Evolutionary conservation across 2,113 vertebrate species (phyloP).

Genomic region (Mustela nigripes): DNA sequence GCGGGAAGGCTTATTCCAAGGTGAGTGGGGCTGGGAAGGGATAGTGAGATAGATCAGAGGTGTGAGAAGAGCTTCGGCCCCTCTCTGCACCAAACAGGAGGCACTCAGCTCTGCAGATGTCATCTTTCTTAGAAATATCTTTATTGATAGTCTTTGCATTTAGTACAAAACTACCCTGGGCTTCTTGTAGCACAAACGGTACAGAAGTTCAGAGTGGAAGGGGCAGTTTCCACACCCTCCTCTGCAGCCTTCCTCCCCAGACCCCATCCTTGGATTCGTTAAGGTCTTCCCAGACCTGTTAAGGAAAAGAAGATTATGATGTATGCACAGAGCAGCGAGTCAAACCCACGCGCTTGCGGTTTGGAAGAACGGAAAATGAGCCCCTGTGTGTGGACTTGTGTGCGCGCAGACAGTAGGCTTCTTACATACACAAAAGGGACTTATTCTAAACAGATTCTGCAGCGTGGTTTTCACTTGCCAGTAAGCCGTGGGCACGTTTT

Average conservation of each 20-base stretch:
- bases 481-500: neutral
- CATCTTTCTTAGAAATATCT: neutral
- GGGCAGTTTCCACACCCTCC: neutral
- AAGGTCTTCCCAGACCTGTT: neutral
- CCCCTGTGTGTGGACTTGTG: accelerated
- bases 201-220: no score
- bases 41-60: neutral
- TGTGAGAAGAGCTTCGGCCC: neutral
- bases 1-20: conserved; percentile 98
- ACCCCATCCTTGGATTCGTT: neutral
- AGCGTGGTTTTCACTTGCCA: neutral
- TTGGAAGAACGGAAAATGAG: neutral
- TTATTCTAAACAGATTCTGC: neutral
- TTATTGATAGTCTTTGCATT: neutral
- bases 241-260: neutral
- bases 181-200: neutral
- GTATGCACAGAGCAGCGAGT: neutral
- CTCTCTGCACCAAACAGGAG: neutral
- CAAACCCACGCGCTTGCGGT: accelerated
- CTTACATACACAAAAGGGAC: neutral
- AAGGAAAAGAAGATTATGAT: neutral
- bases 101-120: neutral
- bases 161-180: accelerated
- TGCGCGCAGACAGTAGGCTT: neutral
- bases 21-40: conserved; percentile 88